Evolutionary conservation across 2,888 invertebrate genomes (phyloP).

Genomic region (Lasioglossum marginatum): DNA sequence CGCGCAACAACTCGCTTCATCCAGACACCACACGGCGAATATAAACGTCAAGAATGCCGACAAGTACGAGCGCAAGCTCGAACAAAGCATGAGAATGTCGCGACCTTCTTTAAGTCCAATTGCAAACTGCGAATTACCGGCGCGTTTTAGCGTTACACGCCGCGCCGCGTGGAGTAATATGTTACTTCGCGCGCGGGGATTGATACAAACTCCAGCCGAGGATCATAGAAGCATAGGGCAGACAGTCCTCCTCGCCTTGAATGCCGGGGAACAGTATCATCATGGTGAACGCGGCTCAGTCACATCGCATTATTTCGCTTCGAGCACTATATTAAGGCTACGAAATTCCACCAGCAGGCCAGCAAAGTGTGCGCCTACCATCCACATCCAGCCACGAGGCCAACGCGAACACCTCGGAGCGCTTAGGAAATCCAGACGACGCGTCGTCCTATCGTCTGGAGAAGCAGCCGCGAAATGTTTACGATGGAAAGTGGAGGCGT

Average conservation of each 20-base stretch:
- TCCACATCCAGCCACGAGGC: background rate
- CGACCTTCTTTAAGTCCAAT: slow-evolving; percentile 40
- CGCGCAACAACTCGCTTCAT: slow-evolving; percentile 6
- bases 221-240: slow-evolving; percentile 27
- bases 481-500: slow-evolving; percentile 69
- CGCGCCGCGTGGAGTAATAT: slow-evolving; percentile 12
- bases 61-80: background rate
- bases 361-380: slow-evolving; percentile 14
- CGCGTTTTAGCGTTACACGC: slow-evolving; percentile 10
- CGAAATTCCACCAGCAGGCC: slow-evolving; percentile 49
- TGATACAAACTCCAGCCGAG: slow-evolving; percentile 19
- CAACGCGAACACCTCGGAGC: slow-evolving; percentile 20
- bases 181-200: slow-evolving; percentile 12
- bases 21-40: background rate
- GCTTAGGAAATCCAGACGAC: slow-evolving; percentile 55
- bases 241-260: background rate
- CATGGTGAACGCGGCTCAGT: slow-evolving; percentile 29
- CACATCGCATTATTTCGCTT: slow-evolving; percentile 49
- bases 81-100: slow-evolving; percentile 49
- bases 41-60: background rate
- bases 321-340: slow-evolving; percentile 44
- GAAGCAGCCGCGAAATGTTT: slow-evolving; percentile 65
- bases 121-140: slow-evolving; percentile 26
- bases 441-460: slow-evolving; percentile 46
- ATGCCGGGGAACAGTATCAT: slow-evolving; percentile 37